These are phyloP conservation scores for Rhagonycha lutea DNA, from an alignment of 2,888 invertebrate genomes.

Conservation along the genomic window DNA sequence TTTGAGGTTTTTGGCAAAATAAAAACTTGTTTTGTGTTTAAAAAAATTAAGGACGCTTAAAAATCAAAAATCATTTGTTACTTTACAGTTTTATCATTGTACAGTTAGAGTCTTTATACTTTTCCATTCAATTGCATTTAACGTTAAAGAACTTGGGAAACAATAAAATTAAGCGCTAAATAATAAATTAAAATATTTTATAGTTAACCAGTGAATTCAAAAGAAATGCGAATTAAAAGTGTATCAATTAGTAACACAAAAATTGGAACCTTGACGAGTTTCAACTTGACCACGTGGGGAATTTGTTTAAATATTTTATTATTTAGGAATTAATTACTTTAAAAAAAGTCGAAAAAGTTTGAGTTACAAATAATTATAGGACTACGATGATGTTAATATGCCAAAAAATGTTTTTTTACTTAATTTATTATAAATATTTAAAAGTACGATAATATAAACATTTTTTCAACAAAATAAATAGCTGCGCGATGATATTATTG, in stretches of 20 bases:
- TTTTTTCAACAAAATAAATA: not conserved
- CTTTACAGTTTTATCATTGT: not conserved
- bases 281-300: not conserved
- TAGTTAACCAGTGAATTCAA: not conserved
- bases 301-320: not conserved
- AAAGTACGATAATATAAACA: not conserved
- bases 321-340: not conserved
- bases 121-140: not conserved
- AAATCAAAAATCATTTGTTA: not conserved
- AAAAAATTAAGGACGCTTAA: not conserved
- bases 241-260: not conserved
- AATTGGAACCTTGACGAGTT: not conserved
- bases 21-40: not conserved
- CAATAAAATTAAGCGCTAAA: not conserved
- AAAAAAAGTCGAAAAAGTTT: not conserved
- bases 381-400: not conserved
- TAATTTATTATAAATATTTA: not conserved
- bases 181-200: not conserved
- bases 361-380: not conserved
- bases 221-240: not conserved
- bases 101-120: not conserved
- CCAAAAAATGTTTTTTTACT: not conserved
- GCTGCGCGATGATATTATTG: not conserved
- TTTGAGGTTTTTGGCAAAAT: not conserved
- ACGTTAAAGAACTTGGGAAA: not conserved